phyloP scores from a whole-genome alignment of 2,888 invertebrate species.

The Achlya flavicornis region DNA sequence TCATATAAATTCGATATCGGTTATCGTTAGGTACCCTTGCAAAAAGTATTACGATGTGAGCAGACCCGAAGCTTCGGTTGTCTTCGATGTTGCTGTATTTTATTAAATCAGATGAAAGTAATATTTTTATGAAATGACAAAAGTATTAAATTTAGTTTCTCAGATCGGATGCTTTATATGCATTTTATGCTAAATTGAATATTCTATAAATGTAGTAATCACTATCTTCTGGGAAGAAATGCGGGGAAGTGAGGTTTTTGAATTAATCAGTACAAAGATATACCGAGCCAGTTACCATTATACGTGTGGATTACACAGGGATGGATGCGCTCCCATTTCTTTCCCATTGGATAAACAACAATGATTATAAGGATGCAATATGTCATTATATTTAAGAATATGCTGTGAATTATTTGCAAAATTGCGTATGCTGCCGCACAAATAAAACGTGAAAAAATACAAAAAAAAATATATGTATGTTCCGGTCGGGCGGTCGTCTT shows the following conservation, averaged over 20 bases:
- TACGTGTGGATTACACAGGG: slow-evolving; percentile 44
- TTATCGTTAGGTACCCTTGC: slow-evolving; percentile 59
- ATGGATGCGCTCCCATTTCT: slow-evolving; percentile 53
- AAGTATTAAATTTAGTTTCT: slow-evolving; percentile 77
- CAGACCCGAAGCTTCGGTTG: slow-evolving; percentile 59
- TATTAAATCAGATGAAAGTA: slow-evolving; percentile 63
- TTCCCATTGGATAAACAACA: slow-evolving; percentile 53
- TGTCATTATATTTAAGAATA: slow-evolving; percentile 68
- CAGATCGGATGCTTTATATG: slow-evolving; percentile 52
- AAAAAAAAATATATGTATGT: slow-evolving; percentile 55
- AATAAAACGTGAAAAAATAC: slow-evolving; percentile 63
- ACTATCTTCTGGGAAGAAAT: slow-evolving; percentile 63
- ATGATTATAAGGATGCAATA: slow-evolving; percentile 65
- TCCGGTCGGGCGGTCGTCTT: slow-evolving; percentile 61
- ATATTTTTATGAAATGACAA: slow-evolving; percentile 81
- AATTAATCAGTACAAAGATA: slow-evolving; percentile 67
- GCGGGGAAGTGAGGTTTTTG: slow-evolving; percentile 48
- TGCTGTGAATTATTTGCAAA: slow-evolving; percentile 76
- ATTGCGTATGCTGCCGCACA: slow-evolving; percentile 82
- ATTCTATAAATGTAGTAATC: slow-evolving; percentile 49
- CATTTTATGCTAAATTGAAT: slow-evolving; percentile 63
- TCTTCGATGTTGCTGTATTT: slow-evolving; percentile 67
- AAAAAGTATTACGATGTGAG: slow-evolving; percentile 72
- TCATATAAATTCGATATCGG: slow-evolving; percentile 66
- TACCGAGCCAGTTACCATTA: slow-evolving; percentile 77